Base-by-base conservation (phyloP, 2,888 invertebrate species). In the Oscheius myriophilus region DNA sequence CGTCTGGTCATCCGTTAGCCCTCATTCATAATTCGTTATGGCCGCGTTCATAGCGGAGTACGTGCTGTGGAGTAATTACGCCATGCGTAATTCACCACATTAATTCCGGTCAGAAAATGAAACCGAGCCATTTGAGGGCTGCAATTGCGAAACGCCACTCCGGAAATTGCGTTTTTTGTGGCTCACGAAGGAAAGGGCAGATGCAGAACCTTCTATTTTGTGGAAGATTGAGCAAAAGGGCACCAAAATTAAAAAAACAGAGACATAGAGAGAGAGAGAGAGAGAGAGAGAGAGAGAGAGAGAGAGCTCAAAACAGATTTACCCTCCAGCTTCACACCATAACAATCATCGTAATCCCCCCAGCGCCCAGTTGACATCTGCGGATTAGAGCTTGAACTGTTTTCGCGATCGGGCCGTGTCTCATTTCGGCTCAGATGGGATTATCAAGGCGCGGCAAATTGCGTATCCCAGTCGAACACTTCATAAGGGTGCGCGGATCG, bases 21-120 rank as follows among this genome's bases (percentile, higher is more conserved):
- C 61, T 61, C 61, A 61, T 61, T 33, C 49, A 61, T 61, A 61
- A 61, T 61, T 61, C 61, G 46, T 49, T 33, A 33, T 33, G 49
- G 49, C 49, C 61, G 45, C 33, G 33, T 33, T 33, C 33, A 33
- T 33, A 43, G 42, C 23, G 23, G 49, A 21, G 23, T 49, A 49
- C 23, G 49, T 49, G 49, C 23, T 18, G 16, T n/a, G 26, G 42
- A 43, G 58, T 58, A 61, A 61, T 49, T 61, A 49, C 26, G 33
- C 41, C n/a, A n/a, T 33, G 26, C 33, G 33, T 33, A 33, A 33
- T 33, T 33, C n/a, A 23, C 52, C 14, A 25, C 33, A 39, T 39
- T 33, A 33, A 23, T 55, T 26, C 23, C 18, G 23, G 23, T 49
- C 49, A 18, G 49, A 23, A 49, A 49, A 49, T 49, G 49, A 33